Percentiles rank a stretch among this genome's conserved stretches.
These are phyloP conservation scores for Dromiciops gliroides DNA, from an alignment of 2,113 vertebrate species.

Conservation along the genomic window DNA sequence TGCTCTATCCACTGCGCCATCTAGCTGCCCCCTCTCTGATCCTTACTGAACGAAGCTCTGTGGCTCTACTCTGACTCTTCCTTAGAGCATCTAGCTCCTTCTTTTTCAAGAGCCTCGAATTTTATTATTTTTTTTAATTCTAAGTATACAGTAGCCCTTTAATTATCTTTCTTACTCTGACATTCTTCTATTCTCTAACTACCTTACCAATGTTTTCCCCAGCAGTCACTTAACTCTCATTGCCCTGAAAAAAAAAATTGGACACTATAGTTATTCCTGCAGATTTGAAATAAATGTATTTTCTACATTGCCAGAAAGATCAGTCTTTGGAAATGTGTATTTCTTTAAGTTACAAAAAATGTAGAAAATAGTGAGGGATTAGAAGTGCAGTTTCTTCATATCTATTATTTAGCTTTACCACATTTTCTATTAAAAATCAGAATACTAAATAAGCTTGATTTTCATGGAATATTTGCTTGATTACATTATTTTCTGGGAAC, in stretches of 20 bases:
- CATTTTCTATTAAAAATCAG: conserved; percentile 15
- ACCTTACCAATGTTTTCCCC: not conserved
- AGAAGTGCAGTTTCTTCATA: not conserved
- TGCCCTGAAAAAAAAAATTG: not conserved
- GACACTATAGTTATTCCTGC: not conserved
- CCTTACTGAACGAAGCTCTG: not conserved
- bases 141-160: not conserved
- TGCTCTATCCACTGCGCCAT: too few species aligned
- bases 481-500: not conserved
- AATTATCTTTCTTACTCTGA: not conserved
- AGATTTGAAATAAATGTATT: conserved; percentile 21
- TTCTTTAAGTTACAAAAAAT: conserved; percentile 35
- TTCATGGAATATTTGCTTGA: not conserved
- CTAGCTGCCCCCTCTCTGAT: too few species aligned
- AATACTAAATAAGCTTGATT: not conserved
- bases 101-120: not conserved
- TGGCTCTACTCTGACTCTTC: not conserved
- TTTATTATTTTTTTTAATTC: not conserved
- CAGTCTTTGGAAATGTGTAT: conserved; percentile 8
- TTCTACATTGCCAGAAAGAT: conserved; percentile 1
- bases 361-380: conserved; percentile 12
- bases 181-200: not conserved
- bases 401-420: conserved; percentile 7
- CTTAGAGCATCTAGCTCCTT: not conserved
- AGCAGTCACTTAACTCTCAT: too few species aligned